These are phyloP conservation scores for Amblyraja radiata DNA, from an alignment of 2,797 vertebrate genomes.

Conservation along the genomic window DNA sequence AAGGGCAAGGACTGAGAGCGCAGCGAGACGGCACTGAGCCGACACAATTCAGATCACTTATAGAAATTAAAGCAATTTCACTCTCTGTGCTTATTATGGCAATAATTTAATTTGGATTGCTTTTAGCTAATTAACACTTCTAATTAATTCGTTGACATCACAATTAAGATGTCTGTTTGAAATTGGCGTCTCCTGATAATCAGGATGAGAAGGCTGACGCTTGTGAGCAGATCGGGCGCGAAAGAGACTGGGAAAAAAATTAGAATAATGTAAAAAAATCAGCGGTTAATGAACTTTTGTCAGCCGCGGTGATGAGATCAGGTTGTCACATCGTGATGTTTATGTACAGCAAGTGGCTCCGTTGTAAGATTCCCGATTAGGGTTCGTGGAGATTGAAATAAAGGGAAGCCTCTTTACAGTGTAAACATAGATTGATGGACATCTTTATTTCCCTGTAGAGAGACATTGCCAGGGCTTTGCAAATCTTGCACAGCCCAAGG, in stretches of 20 bases:
- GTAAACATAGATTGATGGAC: not conserved
- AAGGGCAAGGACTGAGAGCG: constrained; percentile 96
- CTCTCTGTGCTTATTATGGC: constrained; percentile 99
- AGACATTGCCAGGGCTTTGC: not conserved
- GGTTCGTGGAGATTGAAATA: constrained; percentile 15
- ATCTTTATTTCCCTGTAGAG: constrained; percentile 4
- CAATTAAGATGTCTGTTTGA: constrained; percentile 99
- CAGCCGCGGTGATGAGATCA: constrained; percentile 44
- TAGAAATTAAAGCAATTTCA: constrained; percentile 99
- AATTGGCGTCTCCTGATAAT: constrained; percentile 99
- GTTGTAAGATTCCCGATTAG: constrained; percentile 17
- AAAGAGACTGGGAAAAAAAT: constrained; percentile 71
- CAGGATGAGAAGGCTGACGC: constrained; percentile 90
- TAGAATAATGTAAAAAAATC: constrained; percentile 48
- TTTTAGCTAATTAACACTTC: constrained; percentile 99
- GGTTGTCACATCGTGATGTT: constrained; percentile 29
- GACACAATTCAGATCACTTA: constrained; percentile 99
- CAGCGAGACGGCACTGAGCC: constrained; percentile 82
- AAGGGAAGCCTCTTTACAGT: not conserved
- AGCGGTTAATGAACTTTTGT: constrained; percentile 68
- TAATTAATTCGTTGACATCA: constrained; percentile 99
- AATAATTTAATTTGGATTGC: constrained; percentile 99
- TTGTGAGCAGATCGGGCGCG: constrained; percentile 68
- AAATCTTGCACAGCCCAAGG: not conserved
- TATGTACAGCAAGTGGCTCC: constrained; percentile 28